Conservation (phyloP, 2,797 vertebrate genomes). For the Scleropages formosus region DNA sequence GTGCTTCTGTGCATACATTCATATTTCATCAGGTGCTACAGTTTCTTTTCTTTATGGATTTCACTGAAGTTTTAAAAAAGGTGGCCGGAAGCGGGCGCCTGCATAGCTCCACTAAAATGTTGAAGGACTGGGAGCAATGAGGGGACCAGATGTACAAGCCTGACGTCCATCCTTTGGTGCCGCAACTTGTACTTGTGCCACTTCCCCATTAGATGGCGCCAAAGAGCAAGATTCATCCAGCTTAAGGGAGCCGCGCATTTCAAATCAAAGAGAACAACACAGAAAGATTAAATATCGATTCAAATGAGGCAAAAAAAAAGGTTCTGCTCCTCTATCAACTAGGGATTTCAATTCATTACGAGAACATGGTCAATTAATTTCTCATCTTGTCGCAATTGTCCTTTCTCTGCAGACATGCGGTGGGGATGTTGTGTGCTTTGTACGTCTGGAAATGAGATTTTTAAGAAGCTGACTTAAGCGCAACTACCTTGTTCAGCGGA, state of each 20-base stretch:
- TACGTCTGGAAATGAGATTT: slow-evolving; percentile 1
- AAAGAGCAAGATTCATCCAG: slow-evolving; percentile 44
- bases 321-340: background rate
- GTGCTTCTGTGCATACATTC: too few species aligned
- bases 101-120: too few species aligned
- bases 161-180: too few species aligned
- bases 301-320: background rate
- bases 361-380: slow-evolving; percentile 17
- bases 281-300: slow-evolving; percentile 29
- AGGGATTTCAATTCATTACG: background rate
- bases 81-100: too few species aligned
- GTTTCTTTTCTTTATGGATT: too few species aligned
- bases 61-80: too few species aligned
- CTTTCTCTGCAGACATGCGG: background rate
- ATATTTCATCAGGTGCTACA: too few species aligned
- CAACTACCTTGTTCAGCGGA: background rate
- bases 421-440: background rate
- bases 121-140: too few species aligned
- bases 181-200: slow-evolving; percentile 45
- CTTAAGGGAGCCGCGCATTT: background rate
- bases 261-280: slow-evolving; percentile 12
- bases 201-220: slow-evolving; percentile 69
- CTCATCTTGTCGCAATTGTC: background rate
- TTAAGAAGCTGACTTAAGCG: background rate
- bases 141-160: too few species aligned